Percentiles rank a stretch among this genome's conserved stretches.
Evolutionary conservation across 2,113 vertebrate genomes (phyloP).

Genomic region (Merops nubicus): DNA sequence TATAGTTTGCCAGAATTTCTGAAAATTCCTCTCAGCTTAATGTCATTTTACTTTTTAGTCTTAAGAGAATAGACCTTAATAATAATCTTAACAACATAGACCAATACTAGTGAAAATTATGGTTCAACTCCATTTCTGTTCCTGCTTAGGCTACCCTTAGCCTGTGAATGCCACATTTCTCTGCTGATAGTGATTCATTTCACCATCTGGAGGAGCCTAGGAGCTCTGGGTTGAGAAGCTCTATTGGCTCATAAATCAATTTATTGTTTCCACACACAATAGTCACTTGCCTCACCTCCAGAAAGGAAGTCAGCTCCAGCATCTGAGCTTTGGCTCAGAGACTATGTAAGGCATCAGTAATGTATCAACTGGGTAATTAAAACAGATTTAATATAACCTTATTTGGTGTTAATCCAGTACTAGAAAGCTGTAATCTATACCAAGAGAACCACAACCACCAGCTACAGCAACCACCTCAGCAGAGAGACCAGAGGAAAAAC

Average conservation of each 20-base stretch:
- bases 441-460: not conserved
- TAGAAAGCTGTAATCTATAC: not conserved
- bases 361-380: not conserved
- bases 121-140: not conserved
- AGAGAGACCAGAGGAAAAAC: not conserved
- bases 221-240: not conserved
- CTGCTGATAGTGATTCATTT: not conserved
- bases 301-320: not conserved
- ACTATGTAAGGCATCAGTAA: not conserved
- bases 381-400: not conserved
- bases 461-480: not conserved
- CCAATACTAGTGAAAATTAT: not conserved
- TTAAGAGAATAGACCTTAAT: too few relatives aligned
- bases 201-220: not conserved
- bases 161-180: rapidly evolving
- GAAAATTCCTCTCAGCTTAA: not conserved
- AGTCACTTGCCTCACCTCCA: not conserved
- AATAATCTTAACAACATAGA: not conserved
- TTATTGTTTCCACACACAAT: not conserved
- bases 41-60: not conserved
- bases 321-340: not conserved
- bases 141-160: not conserved
- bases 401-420: not conserved
- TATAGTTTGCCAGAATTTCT: not conserved
- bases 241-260: not conserved